Evolutionary conservation across 2,113 vertebrate genomes (phyloP), one percentile per base, ranked within the genome.

Genomic region (Nesoenas mayeri): DNA sequence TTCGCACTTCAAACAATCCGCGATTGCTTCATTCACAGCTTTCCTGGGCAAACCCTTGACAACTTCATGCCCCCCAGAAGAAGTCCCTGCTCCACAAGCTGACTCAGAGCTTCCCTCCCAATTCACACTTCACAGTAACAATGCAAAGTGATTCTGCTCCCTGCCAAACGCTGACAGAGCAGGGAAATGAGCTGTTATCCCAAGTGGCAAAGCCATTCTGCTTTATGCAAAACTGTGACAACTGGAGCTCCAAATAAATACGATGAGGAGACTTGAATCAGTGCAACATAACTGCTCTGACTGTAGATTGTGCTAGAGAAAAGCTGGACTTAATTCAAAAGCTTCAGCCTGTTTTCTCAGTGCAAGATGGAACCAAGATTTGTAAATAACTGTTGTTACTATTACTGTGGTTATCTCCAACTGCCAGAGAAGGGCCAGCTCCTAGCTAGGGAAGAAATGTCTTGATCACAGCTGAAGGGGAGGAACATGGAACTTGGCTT

Each of bases 1-100:
- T 89, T 86, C 80, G 95, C 92, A 74, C 56, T 74, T 93, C 89
- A 88, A 93, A 85, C 71, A 73, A 62, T 8, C 67, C 10, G 8
- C 0, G 28, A 81, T 34, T 9, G 71, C 88, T 73, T 58, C 64
- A 9, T 50, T 70, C 67, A 13, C 62, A 74, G 84, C 89, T 77
- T 83, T 93, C 94, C 75, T 18, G 82, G 56, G 79, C 66, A 74
- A 70, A 80, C 44, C 73, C 78, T 28, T 47, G 65, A 11, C 26
- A 2, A 3, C 34, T 53, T 31, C 42, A 6, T 3, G 12, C 3
- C 73, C 29, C 40, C 8, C 4, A 54, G 34, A 61, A 64, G 57
- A 26, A 47, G 60, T 1, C 58, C 50, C 84, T 18, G 19, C 65
- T 54, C 51, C 51, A 4, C n/a, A 19, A 26, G 51, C 24, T 15